Percentiles rank a stretch among this genome's conserved stretches.
Conservation (phyloP, 30 jellyfish, hydroid and myxozoan species). For the Cassiopea xamachana region DNA sequence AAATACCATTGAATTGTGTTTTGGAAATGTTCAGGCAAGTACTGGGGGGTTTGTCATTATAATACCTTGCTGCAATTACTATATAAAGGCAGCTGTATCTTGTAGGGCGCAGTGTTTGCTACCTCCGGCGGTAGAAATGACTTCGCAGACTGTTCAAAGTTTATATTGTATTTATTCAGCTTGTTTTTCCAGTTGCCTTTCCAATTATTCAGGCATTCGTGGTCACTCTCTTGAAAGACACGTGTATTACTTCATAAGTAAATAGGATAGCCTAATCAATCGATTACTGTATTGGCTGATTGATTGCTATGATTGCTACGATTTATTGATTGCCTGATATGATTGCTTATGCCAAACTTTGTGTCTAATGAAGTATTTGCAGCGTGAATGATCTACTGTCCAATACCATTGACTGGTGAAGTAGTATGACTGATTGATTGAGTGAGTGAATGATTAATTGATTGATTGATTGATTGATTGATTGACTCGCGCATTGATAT, state of each 20-base stretch:
- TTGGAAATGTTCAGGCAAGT: neutral
- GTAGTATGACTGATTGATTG: neutral
- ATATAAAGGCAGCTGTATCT: neutral
- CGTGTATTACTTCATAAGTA: neutral
- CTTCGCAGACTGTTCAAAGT: neutral
- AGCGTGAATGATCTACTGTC: neutral
- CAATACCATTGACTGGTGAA: neutral
- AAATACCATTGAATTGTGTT: neutral
- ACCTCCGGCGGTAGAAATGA: neutral
- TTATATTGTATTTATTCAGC: neutral
- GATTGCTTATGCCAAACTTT: neutral
- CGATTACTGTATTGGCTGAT: neutral
- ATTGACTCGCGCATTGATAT: neutral
- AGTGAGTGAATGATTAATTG: neutral
- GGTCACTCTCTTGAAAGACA: neutral
- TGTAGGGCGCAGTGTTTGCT: neutral
- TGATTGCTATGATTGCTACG: neutral
- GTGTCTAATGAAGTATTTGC: neutral
- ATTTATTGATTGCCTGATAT: neutral
- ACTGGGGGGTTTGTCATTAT: neutral
- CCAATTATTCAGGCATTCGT: neutral
- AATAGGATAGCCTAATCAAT: neutral
- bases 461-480: neutral
- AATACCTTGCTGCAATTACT: neutral
- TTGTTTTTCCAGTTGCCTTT: constrained; percentile 4